Evolutionary conservation across 2,113 vertebrate genomes (phyloP), one percentile per base, ranked within the genome.

Genomic region (Notiomystis cincta): DNA sequence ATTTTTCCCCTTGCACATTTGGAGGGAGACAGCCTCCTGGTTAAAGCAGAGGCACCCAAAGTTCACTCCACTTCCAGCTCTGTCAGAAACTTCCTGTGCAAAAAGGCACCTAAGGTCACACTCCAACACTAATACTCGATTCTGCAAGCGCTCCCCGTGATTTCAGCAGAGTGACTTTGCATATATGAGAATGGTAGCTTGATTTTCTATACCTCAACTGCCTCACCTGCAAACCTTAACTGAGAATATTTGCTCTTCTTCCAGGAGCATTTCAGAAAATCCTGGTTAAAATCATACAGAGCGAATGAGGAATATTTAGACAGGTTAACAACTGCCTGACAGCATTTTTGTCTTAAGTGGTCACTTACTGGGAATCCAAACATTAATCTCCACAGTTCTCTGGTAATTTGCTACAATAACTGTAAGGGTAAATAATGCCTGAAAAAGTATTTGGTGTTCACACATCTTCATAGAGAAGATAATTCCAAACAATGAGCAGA

Each of bases 41-140:
- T 72, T 71, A 54, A 84, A 84, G 48, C 6, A 81, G 15, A 24
- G 64, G 28, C 60, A 92, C 44, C 20, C 30, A 51, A 60, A 80
- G 64, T 31, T 80, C 35, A 51, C 33, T 66, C 30, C 50, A 44
- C 9, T n/a, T 69, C 56, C 60, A 83, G 7, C 15, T 44, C 54
- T 24, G 25, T 24, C 58, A 87, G 47, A 88, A 75, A 64, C 4
- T 15, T 67, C 40, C 33, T 23, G 16, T 48, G 40, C 20, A 77
- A 84, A 58, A 91, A 81, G 54, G 38, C 80, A 67, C 65, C 35
- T 69, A 5, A 75, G 69, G 83, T 91, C 87, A 57, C 0, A 0
- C n/a, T 76, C 81, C 0, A 0, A 62, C 51, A 62, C 35, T 11
- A n/a, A 37, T 18, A 24, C 17, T 47, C 2, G 0, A 91, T 75